Percentiles rank a stretch among this genome's conserved stretches.
phyloP scores from a whole-genome alignment of 2,888 invertebrate genomes.

The Biston stratarius region DNA sequence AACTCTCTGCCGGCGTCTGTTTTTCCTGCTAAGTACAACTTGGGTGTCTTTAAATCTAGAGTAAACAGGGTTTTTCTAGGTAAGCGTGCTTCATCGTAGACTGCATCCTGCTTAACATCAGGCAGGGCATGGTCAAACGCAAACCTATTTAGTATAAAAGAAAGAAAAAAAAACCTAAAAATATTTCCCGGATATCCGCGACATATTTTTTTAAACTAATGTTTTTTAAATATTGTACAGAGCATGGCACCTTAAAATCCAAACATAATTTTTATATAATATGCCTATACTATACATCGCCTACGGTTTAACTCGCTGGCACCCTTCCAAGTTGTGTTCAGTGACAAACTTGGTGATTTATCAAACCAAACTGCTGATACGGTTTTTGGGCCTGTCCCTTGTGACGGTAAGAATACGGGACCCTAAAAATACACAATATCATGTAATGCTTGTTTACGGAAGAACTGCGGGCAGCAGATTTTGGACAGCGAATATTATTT shows the following conservation, averaged over 20 bases:
- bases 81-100: no score
- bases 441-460: constrained; percentile 17
- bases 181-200: no score
- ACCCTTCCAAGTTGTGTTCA: constrained; percentile 30
- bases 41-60: no score
- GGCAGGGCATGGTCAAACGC: no score
- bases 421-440: constrained; percentile 20
- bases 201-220: no score
- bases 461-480: background rate
- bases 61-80: no score
- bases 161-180: no score
- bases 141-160: no score
- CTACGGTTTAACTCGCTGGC: constrained; percentile 33
- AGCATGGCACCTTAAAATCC: background rate
- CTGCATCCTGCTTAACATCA: no score
- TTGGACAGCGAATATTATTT: background rate
- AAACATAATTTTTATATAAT: constrained; percentile 3
- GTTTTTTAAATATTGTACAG: no score
- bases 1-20: no score
- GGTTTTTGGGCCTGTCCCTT: constrained; percentile 18
- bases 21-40: no score
- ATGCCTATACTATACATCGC: constrained; percentile 6
- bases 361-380: constrained; percentile 41
- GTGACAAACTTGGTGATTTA: constrained; percentile 41
- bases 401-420: constrained; percentile 22